Evolutionary conservation across 1,140 invertebrate genomes (phyloP), one percentile per base, ranked within the genome.

Genomic region (Drosophila navojoa): DNA sequence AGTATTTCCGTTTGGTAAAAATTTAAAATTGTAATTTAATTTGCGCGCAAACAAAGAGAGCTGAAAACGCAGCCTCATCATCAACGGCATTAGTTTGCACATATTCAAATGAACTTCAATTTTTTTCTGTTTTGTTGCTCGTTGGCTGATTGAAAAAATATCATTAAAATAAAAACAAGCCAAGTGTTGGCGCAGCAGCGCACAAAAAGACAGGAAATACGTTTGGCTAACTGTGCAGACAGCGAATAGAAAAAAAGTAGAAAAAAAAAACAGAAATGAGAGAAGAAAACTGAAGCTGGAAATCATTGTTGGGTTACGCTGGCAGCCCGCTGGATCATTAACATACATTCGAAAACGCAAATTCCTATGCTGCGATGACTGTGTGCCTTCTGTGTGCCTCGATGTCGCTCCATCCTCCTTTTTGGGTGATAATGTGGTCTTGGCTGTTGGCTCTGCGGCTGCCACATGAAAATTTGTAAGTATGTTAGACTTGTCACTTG

Each of bases 401-500:
- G 9, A 13, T 5, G 10, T 16, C 35, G 66, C 35, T 45, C 15
- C 40, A 22, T 47, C 42, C 57, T 32, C 7, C 16, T 52, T 44
- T 42, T 38, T 19, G 49, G 55, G 70, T 72, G 55, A 72, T 72
- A 72, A 72, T 72, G 70, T 68, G 63, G 70, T 68, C 53, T 71
- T 32, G 29, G 61, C 58, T 45, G 42, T 15, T 45, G 42, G 42
- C 42, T 59, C 62, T 67, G 71, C 29, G 64, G 53, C 45, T 35
- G 49, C 55, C 62, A 50, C 62, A 89, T 89, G 79, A 84, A 84
- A 89, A 89, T 89, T 90, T 89, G 84, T 89, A 90, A 89, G 84
- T 90, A 89, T 89, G 84, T 89, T 90, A 77, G 85, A 89, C 85
- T 84, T 89, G 84, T 89, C 84, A 89, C 84, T 89, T 89, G 84